These are phyloP conservation scores for Planococcus citri DNA, from an alignment of 1,140 invertebrate species.

Conservation along the genomic window DNA sequence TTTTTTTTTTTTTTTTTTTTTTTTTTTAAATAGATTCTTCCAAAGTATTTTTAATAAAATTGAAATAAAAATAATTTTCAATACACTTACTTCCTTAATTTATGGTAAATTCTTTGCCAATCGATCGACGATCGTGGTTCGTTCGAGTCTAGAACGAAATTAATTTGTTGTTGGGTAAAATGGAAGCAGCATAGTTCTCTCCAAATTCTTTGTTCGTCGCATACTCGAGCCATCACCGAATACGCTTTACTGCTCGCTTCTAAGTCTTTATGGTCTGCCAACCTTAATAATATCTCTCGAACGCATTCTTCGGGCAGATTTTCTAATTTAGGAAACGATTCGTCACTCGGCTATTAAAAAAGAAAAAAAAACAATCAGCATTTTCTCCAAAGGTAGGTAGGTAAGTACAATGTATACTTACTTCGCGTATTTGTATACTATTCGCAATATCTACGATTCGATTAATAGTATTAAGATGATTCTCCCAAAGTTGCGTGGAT, in stretches of 20 bases:
- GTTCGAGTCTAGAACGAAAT: conserved; percentile 43
- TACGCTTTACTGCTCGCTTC: conserved; percentile 57
- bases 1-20: no score
- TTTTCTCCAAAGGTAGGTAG: neutral
- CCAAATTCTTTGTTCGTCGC: conserved; percentile 84
- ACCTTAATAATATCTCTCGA: conserved; percentile 73
- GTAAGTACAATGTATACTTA: conserved; percentile 31
- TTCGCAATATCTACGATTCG: conserved; percentile 69
- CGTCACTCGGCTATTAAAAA: conserved; percentile 51
- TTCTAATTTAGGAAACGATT: conserved; percentile 67
- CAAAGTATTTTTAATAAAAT: conserved; percentile 24
- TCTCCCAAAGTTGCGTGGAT: conserved; percentile 74
- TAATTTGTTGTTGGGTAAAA: conserved; percentile 75
- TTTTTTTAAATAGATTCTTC: no score
- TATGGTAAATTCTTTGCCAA: conserved; percentile 61
- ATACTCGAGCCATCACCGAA: conserved; percentile 58
- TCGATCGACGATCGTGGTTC: conserved; percentile 34
- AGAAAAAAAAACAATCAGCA: conserved; percentile 22
- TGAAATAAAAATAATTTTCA: neutral
- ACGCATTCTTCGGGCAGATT: conserved; percentile 89
- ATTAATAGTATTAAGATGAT: conserved; percentile 69
- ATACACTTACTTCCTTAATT: conserved; percentile 50
- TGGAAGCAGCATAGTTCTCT: conserved; percentile 80
- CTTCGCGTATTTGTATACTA: conserved; percentile 61
- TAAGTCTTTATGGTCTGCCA: conserved; percentile 85